Base-by-base conservation (phyloP, 2,797 vertebrate genomes). In the Sorex maritimensis region DNA sequence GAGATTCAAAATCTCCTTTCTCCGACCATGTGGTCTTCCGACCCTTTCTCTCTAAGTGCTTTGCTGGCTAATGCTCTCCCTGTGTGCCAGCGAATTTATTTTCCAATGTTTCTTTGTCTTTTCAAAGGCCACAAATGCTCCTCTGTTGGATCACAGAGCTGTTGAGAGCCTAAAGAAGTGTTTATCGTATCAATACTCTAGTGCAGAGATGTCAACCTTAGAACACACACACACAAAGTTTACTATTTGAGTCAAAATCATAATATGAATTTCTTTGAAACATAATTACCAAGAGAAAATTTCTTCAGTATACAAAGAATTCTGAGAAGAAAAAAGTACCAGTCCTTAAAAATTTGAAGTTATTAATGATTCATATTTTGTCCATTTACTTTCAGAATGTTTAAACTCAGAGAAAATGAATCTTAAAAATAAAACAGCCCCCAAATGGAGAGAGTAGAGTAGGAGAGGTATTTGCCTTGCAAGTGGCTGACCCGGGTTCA, bases 231-330 rank as follows among this genome's bases (percentile, higher is more conserved):
- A 77, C 0, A n/a, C 38, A 94, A 52, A 63, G 46, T 46, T 84
- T 81, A 92, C 55, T 92, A 77, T 80, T 91, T 90, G 67, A 58
- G 19, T 23, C 71, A 71, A 87, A 92, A 84, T 78, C 63, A 88
- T 89, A 87, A 41, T 13, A 26, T 9, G 61, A 78, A 78, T 94
- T 93, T 91, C 84, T 91, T 81, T 69, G 30, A 95, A 92, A 88
- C 13, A 69, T 61, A 91, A 61, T 85, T 86, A 83, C 28, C 26
- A 85, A 34, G 84, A 90, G 52, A 86, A 88, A 26, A 92, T 9
- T 68, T 61, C 72, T 83, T 65, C 67, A 49, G 49, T 65, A 67
- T 69, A 67, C 34, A 91, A 81, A 74, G 78, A 90, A 94, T 75
- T 79, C 38, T 34, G 41, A 86, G 68, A 44, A 41, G 19, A 41